Conservation (phyloP, 2,797 vertebrate genomes). For the Enteromius viviparus region DNA sequence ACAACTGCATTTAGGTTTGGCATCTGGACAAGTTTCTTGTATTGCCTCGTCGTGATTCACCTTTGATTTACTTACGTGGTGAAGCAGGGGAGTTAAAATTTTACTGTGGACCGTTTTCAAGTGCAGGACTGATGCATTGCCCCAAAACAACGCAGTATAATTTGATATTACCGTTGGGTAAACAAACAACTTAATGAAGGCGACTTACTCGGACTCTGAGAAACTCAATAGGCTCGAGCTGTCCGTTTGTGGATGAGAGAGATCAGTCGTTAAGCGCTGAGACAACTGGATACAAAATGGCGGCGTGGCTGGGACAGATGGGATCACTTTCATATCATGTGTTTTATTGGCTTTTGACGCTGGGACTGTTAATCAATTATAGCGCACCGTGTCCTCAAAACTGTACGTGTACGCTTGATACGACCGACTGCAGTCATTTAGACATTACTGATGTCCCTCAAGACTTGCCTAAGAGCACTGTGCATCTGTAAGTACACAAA, state of each 20-base stretch:
- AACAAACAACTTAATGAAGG: conserved; percentile 31
- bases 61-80: conserved; percentile 69
- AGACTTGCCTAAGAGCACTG: conserved; percentile 85
- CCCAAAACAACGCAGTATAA: conserved; percentile 17
- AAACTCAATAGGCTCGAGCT: conserved; percentile 56
- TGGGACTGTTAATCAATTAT: conserved; percentile 63
- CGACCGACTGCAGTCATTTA: conserved; percentile 85
- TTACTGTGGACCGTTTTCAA: conserved; percentile 35
- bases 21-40: conserved; percentile 36
- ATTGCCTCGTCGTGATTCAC: conserved; percentile 61
- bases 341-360: conserved; percentile 74
- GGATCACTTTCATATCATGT: conserved; percentile 69
- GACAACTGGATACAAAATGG: conserved; percentile 86
- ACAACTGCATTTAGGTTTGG: conserved; percentile 51
- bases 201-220: conserved; percentile 6
- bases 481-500: conserved; percentile 81
- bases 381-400: conserved; percentile 74
- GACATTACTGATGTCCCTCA: conserved; percentile 78
- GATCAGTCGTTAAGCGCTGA: conserved; percentile 71
- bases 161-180: not conserved
- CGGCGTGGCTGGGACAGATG: conserved; percentile 77
- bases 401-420: conserved; percentile 83
- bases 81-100: conserved; percentile 63
- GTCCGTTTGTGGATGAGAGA: conserved; percentile 66
- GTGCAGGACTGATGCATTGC: conserved; percentile 26